Base-by-base conservation (phyloP, 1,140 invertebrate species). In the Scaptomyza graminum region DNA sequence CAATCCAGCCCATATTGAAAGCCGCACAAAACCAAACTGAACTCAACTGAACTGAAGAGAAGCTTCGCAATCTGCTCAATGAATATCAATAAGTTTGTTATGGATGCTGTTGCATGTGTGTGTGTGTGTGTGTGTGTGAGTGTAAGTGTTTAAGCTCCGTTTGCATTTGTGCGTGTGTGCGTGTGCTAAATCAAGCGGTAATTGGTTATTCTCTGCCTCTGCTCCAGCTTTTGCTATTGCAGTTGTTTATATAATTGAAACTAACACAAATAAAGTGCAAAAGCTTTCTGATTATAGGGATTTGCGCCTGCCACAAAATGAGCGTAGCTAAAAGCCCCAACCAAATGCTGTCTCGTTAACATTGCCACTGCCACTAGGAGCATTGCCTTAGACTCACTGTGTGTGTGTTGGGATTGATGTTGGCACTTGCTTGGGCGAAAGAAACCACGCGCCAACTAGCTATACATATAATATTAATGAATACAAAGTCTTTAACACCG, bases 211-310 rank as follows among this genome's bases (percentile, higher is more conserved):
- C 81, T 74, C 43, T 31, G 44, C 28, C 47, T 22, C 49, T 52
- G 28, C 55, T 52, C 28, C 31, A n/a, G 43, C 44, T 49, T 8
- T 52, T 43, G 43, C 55, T 47, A 15, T 16, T 41, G 73, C 61
- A 22, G 66, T 66, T 85, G 82, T 87, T 87, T 87, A 87, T 87
- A 87, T 87, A 87, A 87, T 87, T 87, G 82, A 87, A 87, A 87
- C 82, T 87, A 88, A 87, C 83, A 72, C 82, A 87, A 87, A 87
- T 87, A 87, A 87, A 87, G 78, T 87, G 82, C 82, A 79, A 87
- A 88, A 87, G 82, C 82, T 88, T 87, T 87, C 83, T 79, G 82
- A 85, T 85, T 87, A 85, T 87, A 82, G 74, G 82, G 78, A 72
- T 87, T 87, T 85, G 82, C 74, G 78, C 69, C 82, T 73, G 78